These are phyloP conservation scores for Lampris incognitus DNA, from an alignment of 2,113 vertebrate species.

Conservation along the genomic window DNA sequence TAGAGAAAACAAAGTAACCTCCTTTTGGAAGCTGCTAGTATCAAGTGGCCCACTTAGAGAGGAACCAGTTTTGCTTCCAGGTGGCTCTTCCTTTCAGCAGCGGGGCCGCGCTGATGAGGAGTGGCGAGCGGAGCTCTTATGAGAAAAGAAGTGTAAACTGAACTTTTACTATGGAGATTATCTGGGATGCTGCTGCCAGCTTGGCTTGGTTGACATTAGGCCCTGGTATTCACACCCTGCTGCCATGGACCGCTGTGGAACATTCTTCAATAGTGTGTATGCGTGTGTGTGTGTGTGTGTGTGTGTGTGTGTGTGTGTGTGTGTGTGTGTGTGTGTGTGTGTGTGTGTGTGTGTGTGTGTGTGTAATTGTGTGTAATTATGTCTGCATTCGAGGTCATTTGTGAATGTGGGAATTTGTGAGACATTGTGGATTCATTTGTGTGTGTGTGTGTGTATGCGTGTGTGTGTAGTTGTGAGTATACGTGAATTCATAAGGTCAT, in stretches of 20 bases:
- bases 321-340: background rate
- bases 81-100: no score
- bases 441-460: background rate
- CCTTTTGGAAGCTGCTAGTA: no score
- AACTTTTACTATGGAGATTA: no score
- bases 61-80: no score
- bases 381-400: no score
- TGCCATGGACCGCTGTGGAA: background rate
- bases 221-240: background rate
- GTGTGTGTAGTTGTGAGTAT: background rate
- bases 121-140: no score
- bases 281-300: conserved; percentile 1
- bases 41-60: no score
- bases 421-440: background rate
- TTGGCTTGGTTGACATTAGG: background rate
- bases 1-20: no score
- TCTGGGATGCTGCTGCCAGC: background rate
- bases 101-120: no score
- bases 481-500: no score
- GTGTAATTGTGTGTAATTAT: background rate
- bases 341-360: background rate
- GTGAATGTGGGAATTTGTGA: no score
- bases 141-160: no score
- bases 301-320: background rate
- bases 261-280: background rate